Evolutionary conservation across 2,888 invertebrate genomes (phyloP).

Genomic region (Amiota communis): DNA sequence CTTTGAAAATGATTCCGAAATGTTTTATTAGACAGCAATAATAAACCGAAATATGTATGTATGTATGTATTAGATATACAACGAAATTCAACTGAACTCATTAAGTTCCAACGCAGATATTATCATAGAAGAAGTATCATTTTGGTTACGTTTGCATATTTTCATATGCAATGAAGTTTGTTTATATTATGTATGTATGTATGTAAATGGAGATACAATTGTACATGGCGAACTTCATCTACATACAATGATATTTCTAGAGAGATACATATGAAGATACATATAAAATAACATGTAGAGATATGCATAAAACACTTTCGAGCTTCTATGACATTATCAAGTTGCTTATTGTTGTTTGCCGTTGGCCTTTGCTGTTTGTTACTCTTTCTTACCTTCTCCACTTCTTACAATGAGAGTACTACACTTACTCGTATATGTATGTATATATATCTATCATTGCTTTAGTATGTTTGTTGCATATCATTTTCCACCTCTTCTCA

Average conservation of each 20-base stretch:
- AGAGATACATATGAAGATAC: too few relatives aligned
- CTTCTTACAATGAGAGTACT: too few relatives aligned
- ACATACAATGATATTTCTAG: background rate
- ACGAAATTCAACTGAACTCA: background rate
- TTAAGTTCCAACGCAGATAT: background rate
- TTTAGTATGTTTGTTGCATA: too few relatives aligned
- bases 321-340: too few relatives aligned
- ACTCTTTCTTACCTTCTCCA: too few relatives aligned
- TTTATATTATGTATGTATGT: slow-evolving; percentile 14
- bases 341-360: too few relatives aligned
- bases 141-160: slow-evolving; percentile 29
- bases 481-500: too few relatives aligned
- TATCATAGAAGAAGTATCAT: background rate
- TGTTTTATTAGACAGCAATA: background rate
- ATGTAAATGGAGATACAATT: slow-evolving; percentile 4
- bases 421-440: too few relatives aligned
- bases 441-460: too few relatives aligned
- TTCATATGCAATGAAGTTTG: slow-evolving; percentile 29
- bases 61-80: background rate
- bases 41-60: background rate
- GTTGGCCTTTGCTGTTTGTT: too few relatives aligned
- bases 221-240: background rate
- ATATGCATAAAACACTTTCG: too few relatives aligned
- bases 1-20: slow-evolving; percentile 2
- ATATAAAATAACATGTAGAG: too few relatives aligned